A percentile compares a stretch with the other conserved stretches of the same genome.
phyloP scores from a whole-genome alignment of 2,888 invertebrate species.

The Rambutsinella grinnellia region DNA sequence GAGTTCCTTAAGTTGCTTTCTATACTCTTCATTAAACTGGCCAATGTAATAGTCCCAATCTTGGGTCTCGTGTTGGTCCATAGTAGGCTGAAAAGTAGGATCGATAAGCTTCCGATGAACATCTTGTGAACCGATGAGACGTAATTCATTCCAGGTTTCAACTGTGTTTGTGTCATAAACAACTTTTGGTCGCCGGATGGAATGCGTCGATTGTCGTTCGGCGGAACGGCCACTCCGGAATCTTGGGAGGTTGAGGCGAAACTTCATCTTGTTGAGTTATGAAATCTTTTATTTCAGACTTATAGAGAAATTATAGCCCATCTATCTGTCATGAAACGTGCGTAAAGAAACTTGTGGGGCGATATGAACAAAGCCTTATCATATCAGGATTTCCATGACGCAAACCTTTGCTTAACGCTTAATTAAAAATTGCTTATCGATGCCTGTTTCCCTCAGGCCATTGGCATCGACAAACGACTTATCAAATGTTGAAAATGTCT shows the following conservation, averaged over 20 bases:
- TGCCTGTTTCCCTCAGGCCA: too few relatives aligned
- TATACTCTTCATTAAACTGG: constrained; percentile 33
- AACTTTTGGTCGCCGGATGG: background rate
- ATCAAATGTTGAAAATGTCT: too few relatives aligned
- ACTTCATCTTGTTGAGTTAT: constrained; percentile 17
- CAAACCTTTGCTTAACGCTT: too few relatives aligned
- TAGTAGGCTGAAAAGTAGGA: too few relatives aligned
- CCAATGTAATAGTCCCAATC: constrained; percentile 40
- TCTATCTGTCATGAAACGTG: too few relatives aligned
- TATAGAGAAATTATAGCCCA: too few relatives aligned
- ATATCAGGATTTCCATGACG: too few relatives aligned
- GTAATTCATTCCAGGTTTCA: constrained; percentile 29
- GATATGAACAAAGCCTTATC: too few relatives aligned
- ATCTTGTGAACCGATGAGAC: constrained; percentile 9
- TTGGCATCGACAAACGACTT: too few relatives aligned
- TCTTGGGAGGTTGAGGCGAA: constrained; percentile 1
- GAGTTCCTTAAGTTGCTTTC: background rate
- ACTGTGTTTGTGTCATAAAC: constrained; percentile 8
- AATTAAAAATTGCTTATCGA: too few relatives aligned
- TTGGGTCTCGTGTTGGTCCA: constrained; percentile 15
- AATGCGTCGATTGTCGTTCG: background rate
- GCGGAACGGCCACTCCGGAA: background rate
- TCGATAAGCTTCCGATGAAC: background rate
- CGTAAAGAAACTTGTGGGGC: too few relatives aligned
- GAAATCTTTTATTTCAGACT: too few relatives aligned